A percentile compares a stretch with the other conserved stretches of the same genome.
phyloP scores from a whole-genome alignment of 2,113 vertebrate species.

The Coregonus clupeaformis region DNA sequence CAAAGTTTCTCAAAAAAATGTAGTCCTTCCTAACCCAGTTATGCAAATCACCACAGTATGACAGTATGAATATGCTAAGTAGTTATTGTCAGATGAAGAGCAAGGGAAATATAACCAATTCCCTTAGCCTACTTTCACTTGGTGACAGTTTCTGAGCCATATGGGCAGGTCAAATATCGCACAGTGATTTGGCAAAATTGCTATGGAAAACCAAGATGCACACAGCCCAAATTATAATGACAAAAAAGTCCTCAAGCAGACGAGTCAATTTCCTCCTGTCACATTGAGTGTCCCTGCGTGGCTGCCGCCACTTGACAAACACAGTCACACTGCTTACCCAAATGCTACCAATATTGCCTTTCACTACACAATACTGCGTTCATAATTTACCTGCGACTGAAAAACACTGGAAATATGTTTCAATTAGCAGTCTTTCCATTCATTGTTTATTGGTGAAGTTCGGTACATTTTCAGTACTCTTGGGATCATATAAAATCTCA shows the following conservation, averaged over 20 bases:
- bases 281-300: constrained; percentile 29
- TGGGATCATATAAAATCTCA: too few relatives aligned
- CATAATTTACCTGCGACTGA: constrained; percentile 25
- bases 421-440: neutral
- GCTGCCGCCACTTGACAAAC: constrained; percentile 47
- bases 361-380: constrained; percentile 37
- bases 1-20: too few relatives aligned
- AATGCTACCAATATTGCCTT: constrained; percentile 24
- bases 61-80: neutral
- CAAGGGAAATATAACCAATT: constrained; percentile 26
- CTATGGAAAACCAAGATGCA: constrained; percentile 14
- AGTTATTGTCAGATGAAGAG: constrained; percentile 25
- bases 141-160: constrained; percentile 38
- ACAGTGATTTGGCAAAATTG: constrained; percentile 25
- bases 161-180: constrained; percentile 17
- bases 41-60: constrained; percentile 11
- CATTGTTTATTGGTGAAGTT: neutral
- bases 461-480: too few relatives aligned
- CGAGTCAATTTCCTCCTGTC: constrained; percentile 55
- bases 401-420: constrained; percentile 23
- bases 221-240: constrained; percentile 33
- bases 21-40: neutral
- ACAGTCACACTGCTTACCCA: constrained; percentile 39
- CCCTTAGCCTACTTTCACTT: constrained; percentile 9
- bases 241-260: constrained; percentile 46